These are phyloP conservation scores for Dicrurus megarhynchus DNA, from an alignment of 2,113 vertebrate species.

Conservation along the genomic window DNA sequence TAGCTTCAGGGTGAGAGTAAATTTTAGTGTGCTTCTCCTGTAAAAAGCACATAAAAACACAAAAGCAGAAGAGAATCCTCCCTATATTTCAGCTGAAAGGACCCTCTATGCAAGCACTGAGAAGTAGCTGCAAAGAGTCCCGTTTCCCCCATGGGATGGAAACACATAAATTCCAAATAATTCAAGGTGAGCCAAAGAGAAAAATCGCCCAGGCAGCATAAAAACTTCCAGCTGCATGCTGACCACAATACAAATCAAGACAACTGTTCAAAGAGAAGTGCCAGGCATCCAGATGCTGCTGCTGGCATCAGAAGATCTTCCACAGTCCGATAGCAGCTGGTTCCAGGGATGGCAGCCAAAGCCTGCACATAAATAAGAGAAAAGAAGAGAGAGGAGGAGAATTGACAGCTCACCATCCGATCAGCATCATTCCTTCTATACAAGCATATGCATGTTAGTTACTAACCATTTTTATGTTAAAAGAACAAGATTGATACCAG, in stretches of 20 bases:
- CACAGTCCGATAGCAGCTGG: neutral
- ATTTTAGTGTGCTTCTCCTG: neutral
- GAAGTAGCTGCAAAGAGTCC: neutral
- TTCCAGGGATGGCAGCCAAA: constrained; percentile 18
- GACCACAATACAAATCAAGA: constrained; percentile 7
- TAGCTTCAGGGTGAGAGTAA: neutral
- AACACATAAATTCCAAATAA: constrained; percentile 32
- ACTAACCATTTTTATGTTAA: neutral
- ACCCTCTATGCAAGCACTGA: neutral
- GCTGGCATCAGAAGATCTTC: neutral
- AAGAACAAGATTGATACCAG: neutral
- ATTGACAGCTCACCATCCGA: neutral
- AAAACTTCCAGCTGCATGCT: constrained; percentile 25
- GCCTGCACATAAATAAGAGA: neutral
- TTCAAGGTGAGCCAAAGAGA: constrained; percentile 30
- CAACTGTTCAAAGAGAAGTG: neutral
- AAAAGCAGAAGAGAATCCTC: neutral
- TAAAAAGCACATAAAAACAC: neutral
- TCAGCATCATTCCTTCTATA: neutral
- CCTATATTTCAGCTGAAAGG: neutral
- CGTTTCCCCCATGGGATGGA: neutral
- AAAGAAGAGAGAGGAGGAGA: neutral
- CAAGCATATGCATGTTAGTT: neutral
- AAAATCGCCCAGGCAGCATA: neutral
- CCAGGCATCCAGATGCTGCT: constrained; percentile 39